Conservation (phyloP, 2,113 vertebrate species). For the Tapirus terrestris region DNA sequence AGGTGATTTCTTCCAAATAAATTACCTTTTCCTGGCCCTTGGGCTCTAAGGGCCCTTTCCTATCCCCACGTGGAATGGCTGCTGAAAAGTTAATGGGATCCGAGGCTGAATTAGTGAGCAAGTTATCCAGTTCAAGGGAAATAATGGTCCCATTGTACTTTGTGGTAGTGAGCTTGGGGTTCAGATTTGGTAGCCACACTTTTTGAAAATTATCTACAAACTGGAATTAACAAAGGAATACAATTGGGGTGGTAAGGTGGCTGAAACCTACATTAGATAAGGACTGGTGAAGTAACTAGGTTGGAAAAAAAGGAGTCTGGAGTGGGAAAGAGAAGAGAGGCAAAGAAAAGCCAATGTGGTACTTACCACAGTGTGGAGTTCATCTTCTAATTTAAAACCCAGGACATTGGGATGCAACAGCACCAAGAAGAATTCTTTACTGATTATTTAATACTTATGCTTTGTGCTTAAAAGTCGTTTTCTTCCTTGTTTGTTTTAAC, state of each 20-base stretch:
- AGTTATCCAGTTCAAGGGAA: constrained; percentile 48
- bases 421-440: neutral
- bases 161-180: neutral
- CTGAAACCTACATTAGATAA: neutral
- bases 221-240: constrained; percentile 29
- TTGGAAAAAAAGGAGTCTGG: neutral
- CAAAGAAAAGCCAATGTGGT: neutral
- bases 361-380: neutral
- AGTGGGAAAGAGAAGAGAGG: neutral
- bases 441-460: neutral
- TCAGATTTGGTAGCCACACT: neutral
- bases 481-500: constrained; percentile 23
- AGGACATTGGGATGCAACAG: neutral
- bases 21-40: constrained; percentile 43
- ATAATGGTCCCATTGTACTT: constrained; percentile 30
- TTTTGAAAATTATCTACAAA: constrained; percentile 21
- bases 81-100: constrained; percentile 60
- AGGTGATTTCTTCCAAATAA: constrained; percentile 47
- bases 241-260: neutral
- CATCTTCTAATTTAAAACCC: neutral
- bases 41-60: constrained; percentile 61
- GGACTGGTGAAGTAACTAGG: neutral
- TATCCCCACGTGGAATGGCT: neutral
- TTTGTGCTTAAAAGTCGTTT: neutral
- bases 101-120: constrained; percentile 28